Evolutionary conservation across 2,888 invertebrate species (phyloP), one percentile per base, ranked within the genome.

Genomic region (Parnassius mnemosyne): DNA sequence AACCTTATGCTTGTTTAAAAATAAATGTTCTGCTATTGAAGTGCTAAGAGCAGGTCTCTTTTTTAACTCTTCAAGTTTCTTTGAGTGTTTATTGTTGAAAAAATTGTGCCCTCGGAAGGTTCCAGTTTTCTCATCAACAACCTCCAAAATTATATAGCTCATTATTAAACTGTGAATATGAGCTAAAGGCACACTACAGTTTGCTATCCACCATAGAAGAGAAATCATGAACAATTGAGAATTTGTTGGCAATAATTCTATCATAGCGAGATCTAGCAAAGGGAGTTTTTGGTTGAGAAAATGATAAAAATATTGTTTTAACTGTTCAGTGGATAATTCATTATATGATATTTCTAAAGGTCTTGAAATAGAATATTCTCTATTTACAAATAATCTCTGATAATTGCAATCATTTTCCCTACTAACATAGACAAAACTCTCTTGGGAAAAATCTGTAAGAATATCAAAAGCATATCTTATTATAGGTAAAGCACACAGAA

Each of bases 211-310:
- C 87, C 93, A 95, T 3, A 94, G 77, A 1, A 94, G 71, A 13
- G 93, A 79, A 47, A 93, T 83, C 70, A 94, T 82, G 71, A 92
- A 93, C 44, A 95, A 69, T 75, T 92, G 92, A 92, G 94, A 94
- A 68, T 93, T 88, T 2, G 75, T 63, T 20, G 95, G 94, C 63
- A 94, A 78, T 49, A 79, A 67, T 13, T 87, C 71, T 61, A 94
- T 69, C 34, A 81, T 65, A 42, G 72, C 66, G 3, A 85, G 63
- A 72, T 89, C 82, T 34, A 86, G 71, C 53, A 73, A 68, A 3
- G 85, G 74, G 53, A 94, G 77, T 62, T 84, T 85, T 60, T 78
- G 69, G 58, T 85, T 81, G 34, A 94, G 72, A 68, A 93, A 92
- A 65, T 90, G 75, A 44, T 88, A 73, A 66, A 94, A 88, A 69